phyloP scores from a whole-genome alignment of 1,140 invertebrate species.

The Camponotus floridanus region DNA sequence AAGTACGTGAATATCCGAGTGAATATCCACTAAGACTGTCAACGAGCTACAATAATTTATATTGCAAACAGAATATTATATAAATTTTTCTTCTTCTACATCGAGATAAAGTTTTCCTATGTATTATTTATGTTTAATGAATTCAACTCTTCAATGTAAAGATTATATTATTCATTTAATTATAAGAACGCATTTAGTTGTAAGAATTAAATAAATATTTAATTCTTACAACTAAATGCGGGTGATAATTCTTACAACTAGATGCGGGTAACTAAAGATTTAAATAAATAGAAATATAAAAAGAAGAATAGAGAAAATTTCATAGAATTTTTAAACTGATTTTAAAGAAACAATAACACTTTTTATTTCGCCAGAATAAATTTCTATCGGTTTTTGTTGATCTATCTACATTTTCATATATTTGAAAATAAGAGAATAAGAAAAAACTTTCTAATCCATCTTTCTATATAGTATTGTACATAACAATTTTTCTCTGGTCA shows the following conservation, averaged over 20 bases:
- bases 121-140: not conserved
- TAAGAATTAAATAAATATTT: no score
- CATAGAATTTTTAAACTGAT: not conserved
- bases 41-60: not conserved
- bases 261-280: no score
- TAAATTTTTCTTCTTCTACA: not conserved
- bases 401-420: not conserved
- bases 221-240: no score
- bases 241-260: no score
- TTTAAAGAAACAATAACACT: not conserved
- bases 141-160: not conserved
- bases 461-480: not conserved
- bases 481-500: not conserved
- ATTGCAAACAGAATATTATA: slow-evolving; percentile 2
- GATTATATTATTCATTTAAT: not conserved
- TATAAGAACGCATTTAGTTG: not conserved
- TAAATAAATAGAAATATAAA: not conserved
- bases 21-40: slow-evolving; percentile 13
- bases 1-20: not conserved
- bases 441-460: not conserved
- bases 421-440: not conserved
- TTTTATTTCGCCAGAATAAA: slow-evolving; percentile 5
- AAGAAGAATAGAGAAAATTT: not conserved
- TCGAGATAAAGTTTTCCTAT: not conserved
- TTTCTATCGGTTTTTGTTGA: not conserved